phyloP scores from a whole-genome alignment of 2,113 vertebrate genomes.

The Nibea coibor region DNA sequence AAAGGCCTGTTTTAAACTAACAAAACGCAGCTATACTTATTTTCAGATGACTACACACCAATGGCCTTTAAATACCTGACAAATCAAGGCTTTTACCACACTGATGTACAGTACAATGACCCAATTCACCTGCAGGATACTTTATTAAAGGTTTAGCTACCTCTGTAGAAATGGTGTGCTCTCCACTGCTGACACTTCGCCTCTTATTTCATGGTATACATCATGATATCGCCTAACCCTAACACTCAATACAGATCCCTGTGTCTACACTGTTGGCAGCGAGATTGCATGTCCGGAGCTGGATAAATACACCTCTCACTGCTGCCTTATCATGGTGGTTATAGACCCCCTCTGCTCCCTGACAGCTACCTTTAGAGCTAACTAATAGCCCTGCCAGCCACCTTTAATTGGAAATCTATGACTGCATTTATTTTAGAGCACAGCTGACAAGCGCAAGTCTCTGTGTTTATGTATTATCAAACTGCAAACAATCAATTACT shows the following conservation, averaged over 20 bases:
- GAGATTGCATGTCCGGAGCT: constrained; percentile 42
- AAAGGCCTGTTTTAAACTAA: no score
- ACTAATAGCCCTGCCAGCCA: constrained; percentile 78
- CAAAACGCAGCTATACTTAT: no score
- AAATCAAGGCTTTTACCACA: neutral
- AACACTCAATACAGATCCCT: constrained; percentile 14
- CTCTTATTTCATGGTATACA: constrained; percentile 7
- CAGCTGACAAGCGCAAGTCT: constrained; percentile 76
- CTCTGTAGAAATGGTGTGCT: neutral
- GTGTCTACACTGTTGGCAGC: constrained; percentile 13
- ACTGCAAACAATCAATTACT: constrained; percentile 74
- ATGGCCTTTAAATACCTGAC: neutral
- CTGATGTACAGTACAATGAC: neutral
- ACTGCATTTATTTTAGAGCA: constrained; percentile 81
- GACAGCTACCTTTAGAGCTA: constrained; percentile 81
- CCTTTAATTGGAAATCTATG: constrained; percentile 87
- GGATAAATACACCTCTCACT: constrained; percentile 73
- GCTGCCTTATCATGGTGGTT: constrained; percentile 68
- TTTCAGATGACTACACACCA: no score
- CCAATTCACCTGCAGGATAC: neutral
- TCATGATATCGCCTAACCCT: neutral
- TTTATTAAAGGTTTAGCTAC: neutral
- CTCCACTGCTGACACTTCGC: neutral
- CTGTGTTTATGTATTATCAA: constrained; percentile 78
- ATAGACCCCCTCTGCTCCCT: constrained; percentile 60